Conservation (phyloP, 2,888 invertebrate species). For the Didymodactylos carnosus region DNA sequence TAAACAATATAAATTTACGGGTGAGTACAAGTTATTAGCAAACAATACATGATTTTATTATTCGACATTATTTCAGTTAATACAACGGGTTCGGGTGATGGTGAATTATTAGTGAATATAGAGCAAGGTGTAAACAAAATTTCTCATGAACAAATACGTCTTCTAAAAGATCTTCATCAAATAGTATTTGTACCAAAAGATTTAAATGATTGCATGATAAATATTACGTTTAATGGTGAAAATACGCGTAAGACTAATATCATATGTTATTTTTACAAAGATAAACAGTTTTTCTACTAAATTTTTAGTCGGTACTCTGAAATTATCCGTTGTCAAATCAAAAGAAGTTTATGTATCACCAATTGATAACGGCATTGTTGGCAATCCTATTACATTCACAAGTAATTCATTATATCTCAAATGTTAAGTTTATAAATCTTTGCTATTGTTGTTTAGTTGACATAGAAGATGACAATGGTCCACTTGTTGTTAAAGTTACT, state of each 20-base stretch:
- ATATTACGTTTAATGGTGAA: not conserved
- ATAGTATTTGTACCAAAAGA: not conserved
- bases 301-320: not conserved
- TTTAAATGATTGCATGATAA: not conserved
- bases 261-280: not conserved
- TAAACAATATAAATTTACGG: not conserved
- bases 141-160: not conserved
- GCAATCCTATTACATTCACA: not conserved
- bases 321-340: not conserved
- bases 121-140: not conserved
- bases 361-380: not conserved
- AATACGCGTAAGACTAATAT: not conserved
- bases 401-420: not conserved
- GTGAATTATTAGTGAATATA: not conserved
- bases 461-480: not conserved
- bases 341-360: not conserved
- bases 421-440: too few relatives aligned
- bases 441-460: not conserved
- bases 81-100: not conserved
- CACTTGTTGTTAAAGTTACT: not conserved
- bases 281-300: not conserved
- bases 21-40: not conserved
- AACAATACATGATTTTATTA: not conserved
- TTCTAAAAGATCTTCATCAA: not conserved
- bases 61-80: not conserved